phyloP scores from a whole-genome alignment of 2,888 invertebrate genomes.

The Thumatha senex region DNA sequence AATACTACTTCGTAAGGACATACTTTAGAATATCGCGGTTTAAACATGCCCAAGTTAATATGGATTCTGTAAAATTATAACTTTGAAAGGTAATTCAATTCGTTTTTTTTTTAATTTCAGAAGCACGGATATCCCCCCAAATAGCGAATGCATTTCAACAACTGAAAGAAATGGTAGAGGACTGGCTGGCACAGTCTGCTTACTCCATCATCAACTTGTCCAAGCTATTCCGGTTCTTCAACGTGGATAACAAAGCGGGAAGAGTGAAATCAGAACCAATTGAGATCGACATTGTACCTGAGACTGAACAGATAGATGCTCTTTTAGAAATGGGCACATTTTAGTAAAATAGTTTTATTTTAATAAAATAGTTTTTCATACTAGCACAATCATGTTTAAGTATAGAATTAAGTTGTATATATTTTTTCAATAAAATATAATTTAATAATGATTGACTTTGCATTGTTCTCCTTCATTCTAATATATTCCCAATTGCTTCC shows the following conservation, averaged over 20 bases:
- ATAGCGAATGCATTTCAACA: conserved; percentile 83
- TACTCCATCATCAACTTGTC: conserved; percentile 87
- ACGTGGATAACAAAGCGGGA: conserved; percentile 56
- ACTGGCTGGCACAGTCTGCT: conserved; percentile 86
- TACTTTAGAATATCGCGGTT: no score
- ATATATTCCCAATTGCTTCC: no score
- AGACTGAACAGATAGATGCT: conserved; percentile 76
- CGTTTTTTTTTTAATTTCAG: conserved; percentile 59
- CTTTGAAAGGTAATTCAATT: no score
- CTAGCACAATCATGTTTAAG: conserved; percentile 28
- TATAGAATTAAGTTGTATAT: conserved; percentile 26
- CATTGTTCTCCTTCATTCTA: no score
- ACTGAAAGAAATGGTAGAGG: conserved; percentile 87
- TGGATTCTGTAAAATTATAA: no score
- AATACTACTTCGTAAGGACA: no score
- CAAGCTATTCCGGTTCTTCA: conserved; percentile 80
- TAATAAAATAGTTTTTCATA: conserved; percentile 13
- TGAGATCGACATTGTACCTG: conserved; percentile 73
- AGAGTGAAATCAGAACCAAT: conserved; percentile 59
- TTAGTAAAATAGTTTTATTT: no score
- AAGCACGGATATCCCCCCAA: conserved; percentile 74
- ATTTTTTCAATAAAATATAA: conserved; percentile 4
- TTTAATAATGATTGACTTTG: background rate
- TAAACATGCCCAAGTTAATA: no score
- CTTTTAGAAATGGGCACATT: conserved; percentile 71